phyloP scores from a whole-genome alignment of 2,888 invertebrate species.

The Coecobrya sp. region DNA sequence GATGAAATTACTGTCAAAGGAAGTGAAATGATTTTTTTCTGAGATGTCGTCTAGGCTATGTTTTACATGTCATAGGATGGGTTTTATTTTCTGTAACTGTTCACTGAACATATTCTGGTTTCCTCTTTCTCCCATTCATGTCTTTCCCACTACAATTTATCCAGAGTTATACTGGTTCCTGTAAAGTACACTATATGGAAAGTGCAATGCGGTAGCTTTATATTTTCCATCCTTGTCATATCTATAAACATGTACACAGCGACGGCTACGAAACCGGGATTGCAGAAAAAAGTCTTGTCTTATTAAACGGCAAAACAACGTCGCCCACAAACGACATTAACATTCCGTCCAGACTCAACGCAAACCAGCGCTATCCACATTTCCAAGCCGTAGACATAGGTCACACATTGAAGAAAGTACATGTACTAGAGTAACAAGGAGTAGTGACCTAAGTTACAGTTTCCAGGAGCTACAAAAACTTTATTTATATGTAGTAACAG shows the following conservation, averaged over 20 bases:
- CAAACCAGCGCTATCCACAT: background rate
- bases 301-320: background rate
- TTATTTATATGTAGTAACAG: background rate
- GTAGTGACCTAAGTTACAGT: slow-evolving; percentile 14
- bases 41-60: slow-evolving; percentile 45
- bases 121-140: slow-evolving; percentile 41
- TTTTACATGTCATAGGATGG: slow-evolving; percentile 72
- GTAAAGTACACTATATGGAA: background rate
- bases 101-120: slow-evolving; percentile 59
- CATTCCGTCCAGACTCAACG: background rate
- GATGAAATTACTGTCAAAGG: slow-evolving; percentile 86
- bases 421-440: background rate
- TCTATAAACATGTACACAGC: background rate
- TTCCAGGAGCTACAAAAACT: background rate
- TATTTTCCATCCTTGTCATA: background rate
- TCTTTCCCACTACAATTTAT: background rate
- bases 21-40: slow-evolving; percentile 75
- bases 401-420: background rate
- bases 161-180: background rate
- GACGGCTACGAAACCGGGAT: background rate
- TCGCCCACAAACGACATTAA: slow-evolving; percentile 16
- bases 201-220: slow-evolving; percentile 48
- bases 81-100: slow-evolving; percentile 63
- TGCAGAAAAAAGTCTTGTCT: background rate
- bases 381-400: background rate